Evolutionary conservation across 2,888 invertebrate genomes (phyloP).

Genomic region (Drosophila basisetae): DNA sequence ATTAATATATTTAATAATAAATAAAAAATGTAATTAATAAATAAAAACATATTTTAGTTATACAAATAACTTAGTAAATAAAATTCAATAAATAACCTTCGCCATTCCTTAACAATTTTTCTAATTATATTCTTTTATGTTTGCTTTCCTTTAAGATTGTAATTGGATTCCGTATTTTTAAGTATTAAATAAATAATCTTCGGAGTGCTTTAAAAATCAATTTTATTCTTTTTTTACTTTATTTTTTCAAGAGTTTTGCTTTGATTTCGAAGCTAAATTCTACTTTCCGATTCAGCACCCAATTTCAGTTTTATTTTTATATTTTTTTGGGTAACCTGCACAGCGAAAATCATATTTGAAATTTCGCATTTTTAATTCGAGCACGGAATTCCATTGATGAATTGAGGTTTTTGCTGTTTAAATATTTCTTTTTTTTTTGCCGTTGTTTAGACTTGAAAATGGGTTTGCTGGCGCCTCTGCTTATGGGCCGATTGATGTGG

Average conservation of each 20-base stretch:
- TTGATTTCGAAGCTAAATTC: neutral
- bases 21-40: neutral
- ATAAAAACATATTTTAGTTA: neutral
- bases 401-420: constrained; percentile 36
- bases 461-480: constrained; percentile 74
- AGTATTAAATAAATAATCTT: neutral
- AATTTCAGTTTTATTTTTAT: neutral
- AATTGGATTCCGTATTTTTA: neutral
- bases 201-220: neutral
- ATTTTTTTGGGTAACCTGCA: neutral
- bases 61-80: neutral
- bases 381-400: constrained; percentile 77
- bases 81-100: neutral
- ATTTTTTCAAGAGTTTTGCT: neutral
- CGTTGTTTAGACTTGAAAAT: constrained; percentile 53
- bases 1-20: too few species aligned
- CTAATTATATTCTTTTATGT: neutral
- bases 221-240: neutral
- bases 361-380: constrained; percentile 69
- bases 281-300: neutral
- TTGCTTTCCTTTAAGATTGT: neutral
- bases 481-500: constrained; percentile 56
- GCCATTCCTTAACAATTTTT: fast-evolving
- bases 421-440: constrained; percentile 15
- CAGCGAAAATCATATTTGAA: constrained; percentile 74